These are phyloP conservation scores for Chionoecetes opilio DNA, from an alignment of 1,140 invertebrate genomes.

Conservation along the genomic window DNA sequence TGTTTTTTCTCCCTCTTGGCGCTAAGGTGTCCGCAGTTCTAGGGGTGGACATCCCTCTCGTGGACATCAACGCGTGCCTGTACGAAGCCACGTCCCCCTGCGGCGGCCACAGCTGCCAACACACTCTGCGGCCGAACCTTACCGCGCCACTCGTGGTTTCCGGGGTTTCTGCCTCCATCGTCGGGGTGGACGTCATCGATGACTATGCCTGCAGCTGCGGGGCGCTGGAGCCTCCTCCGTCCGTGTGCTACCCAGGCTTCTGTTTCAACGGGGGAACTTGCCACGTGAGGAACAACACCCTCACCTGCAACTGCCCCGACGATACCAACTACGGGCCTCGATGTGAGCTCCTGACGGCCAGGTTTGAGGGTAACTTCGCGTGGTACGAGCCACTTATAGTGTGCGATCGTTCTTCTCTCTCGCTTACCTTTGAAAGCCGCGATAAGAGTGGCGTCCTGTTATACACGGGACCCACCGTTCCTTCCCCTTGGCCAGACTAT, in stretches of 20 bases:
- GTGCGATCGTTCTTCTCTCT: slow-evolving; percentile 97
- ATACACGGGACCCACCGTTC: slow-evolving; percentile 98
- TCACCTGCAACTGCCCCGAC: slow-evolving; percentile 69
- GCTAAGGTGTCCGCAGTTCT: slow-evolving; percentile 92
- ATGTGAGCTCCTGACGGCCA: slow-evolving; percentile 97
- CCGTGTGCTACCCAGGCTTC: slow-evolving; percentile 11
- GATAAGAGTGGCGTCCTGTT: slow-evolving; percentile 94
- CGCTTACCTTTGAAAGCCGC: slow-evolving; percentile 96
- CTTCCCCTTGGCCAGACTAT: slow-evolving; percentile 95
- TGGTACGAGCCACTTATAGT: slow-evolving; percentile 98
- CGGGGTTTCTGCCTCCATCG: slow-evolving; percentile 96
- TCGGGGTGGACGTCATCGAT: slow-evolving; percentile 95
- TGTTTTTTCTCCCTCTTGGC: slow-evolving; percentile 83
- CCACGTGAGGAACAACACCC: slow-evolving; percentile 32
- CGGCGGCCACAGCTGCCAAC: slow-evolving; percentile 68
- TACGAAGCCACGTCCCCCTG: slow-evolving; percentile 91
- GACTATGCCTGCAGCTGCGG: slow-evolving; percentile 95
- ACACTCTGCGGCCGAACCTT: slow-evolving; percentile 65
- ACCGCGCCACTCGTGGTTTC: slow-evolving; percentile 95
- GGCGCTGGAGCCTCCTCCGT: slow-evolving; percentile 90
- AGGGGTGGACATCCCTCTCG: slow-evolving; percentile 98
- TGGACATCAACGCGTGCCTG: slow-evolving; percentile 98
- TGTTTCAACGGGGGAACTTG: slow-evolving; percentile 95
- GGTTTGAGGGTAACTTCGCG: slow-evolving; percentile 96
- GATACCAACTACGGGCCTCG: slow-evolving; percentile 89